phyloP scores from a whole-genome alignment of 2,797 vertebrate species.

The Simalia tracyae region DNA sequence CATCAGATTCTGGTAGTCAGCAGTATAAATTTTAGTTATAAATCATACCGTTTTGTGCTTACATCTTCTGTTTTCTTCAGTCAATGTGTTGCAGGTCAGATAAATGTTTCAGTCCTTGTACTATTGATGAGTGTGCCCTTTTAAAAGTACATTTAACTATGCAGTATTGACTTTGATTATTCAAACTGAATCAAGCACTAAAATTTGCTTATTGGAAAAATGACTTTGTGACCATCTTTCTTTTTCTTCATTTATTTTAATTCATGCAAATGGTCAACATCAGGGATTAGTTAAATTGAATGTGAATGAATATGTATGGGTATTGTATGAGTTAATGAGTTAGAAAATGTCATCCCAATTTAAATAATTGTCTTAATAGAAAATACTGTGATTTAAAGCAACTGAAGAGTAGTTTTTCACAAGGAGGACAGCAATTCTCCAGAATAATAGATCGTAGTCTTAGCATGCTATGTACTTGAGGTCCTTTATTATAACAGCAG shows the following conservation, averaged over 20 bases:
- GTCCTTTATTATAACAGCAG: not conserved
- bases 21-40: not conserved
- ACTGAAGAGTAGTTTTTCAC: not conserved
- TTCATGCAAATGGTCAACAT: not conserved
- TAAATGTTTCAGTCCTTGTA: not conserved
- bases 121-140: not conserved
- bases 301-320: not conserved
- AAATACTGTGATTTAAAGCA: not conserved
- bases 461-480: not conserved
- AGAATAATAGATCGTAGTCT: not conserved
- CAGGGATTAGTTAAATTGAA: not conserved
- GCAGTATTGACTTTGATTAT: not conserved
- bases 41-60: not conserved
- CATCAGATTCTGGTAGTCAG: not conserved
- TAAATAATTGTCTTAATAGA: not conserved
- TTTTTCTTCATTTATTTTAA: slow-evolving; percentile 1
- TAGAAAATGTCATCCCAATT: not conserved
- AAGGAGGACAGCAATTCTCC: not conserved
- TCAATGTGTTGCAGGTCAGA: not conserved
- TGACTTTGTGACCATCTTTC: not conserved
- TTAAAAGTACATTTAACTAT: not conserved
- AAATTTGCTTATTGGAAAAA: not conserved
- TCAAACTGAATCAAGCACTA: not conserved
- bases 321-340: not conserved
- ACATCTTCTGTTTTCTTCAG: not conserved